phyloP scores from a whole-genome alignment of 2,797 vertebrate species.

The Bovichtus diacanthus region DNA sequence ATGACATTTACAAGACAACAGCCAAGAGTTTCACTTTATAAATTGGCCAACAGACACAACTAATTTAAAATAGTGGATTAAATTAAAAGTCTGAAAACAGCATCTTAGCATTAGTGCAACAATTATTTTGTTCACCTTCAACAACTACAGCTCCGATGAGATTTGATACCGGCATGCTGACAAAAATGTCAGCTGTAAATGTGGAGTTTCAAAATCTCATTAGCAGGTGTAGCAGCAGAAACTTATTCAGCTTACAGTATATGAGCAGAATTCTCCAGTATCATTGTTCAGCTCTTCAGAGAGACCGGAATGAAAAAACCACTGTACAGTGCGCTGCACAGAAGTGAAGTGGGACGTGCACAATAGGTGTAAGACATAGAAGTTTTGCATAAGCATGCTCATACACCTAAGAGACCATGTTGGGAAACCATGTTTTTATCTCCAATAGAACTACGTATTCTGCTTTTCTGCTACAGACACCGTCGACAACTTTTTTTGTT shows the following conservation, averaged over 20 bases:
- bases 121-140: constrained; percentile 7
- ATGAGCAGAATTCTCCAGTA: not conserved
- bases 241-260: not conserved
- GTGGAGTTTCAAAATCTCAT: not conserved
- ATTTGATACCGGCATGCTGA: not conserved
- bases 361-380: not conserved
- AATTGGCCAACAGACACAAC: constrained; percentile 1
- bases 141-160: not conserved
- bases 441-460: not conserved
- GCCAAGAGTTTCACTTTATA: constrained; percentile 10
- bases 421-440: not conserved
- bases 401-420: not conserved
- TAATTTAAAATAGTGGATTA: not conserved
- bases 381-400: not conserved
- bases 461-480: not conserved
- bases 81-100: constrained; percentile 11
- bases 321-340: too few species aligned
- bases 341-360: not conserved
- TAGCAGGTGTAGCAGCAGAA: not conserved
- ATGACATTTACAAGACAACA: constrained; percentile 41
- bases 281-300: not conserved
- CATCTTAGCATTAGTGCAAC: not conserved
- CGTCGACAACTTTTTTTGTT: not conserved
- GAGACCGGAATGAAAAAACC: not conserved
- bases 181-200: not conserved